Base-by-base conservation (phyloP, 2,888 invertebrate species). In the Parelbella ahira region DNA sequence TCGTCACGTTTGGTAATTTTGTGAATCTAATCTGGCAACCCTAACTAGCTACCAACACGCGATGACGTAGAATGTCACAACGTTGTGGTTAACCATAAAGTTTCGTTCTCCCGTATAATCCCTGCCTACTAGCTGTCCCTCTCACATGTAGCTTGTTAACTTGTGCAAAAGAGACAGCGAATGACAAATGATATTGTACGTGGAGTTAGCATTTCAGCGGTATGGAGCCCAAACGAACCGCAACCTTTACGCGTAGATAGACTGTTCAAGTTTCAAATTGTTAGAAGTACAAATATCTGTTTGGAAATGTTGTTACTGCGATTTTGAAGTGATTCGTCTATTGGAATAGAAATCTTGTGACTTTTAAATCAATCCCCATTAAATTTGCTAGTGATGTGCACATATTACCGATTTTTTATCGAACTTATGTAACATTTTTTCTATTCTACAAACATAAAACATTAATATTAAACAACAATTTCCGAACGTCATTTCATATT, bases 251-350 rank as follows among this genome's bases (percentile, higher is more conserved):
- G 18, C 6, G 9, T 25, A 36, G 15, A 15, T 15, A 10, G 25
- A 36, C 28, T 12, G 37, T 37, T 37, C 20, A 29, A 29, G 20
- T 37, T 37, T n/a, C 21, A 37, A 37, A 37, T 37, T 37, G 15
- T 37, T 29, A 13, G 21, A 12, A 29, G 23, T 21, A 20, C 23
- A 23, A 23, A 23, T 21, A 18, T 9, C 24, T 20, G 20, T 27
- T 37, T 15, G n/a, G n/a, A 19, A 19, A 11, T 11, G 15, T 12
- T 27, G 30, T 30, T 19, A 18, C 30, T 2, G 15, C 2, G 15
- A 15, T 15, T 15, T 15, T 15, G n/a, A n/a, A 15, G 15, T 15
- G 4, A 15, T 15, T 15, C 15, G 15, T 15, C 4, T 15, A 4
- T 15, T 15, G 2, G n/a, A n/a, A n/a, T n/a, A n/a, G n/a, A n/a